Conservation (phyloP, 2,888 invertebrate species). For the Nysson spinosus region DNA sequence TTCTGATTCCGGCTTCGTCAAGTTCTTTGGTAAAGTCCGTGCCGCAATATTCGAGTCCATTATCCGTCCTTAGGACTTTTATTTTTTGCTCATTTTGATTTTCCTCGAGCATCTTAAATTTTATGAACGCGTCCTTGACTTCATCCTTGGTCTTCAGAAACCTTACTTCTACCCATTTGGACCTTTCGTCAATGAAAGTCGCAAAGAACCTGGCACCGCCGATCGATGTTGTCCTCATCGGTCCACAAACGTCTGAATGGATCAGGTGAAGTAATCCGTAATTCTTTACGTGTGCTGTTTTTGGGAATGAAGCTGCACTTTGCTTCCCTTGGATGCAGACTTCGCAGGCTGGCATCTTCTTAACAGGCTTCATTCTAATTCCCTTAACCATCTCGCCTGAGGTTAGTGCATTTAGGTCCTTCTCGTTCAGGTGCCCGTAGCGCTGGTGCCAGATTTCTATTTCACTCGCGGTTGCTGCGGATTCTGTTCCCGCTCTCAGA, state of each 20-base stretch:
- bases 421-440: conserved; percentile 1
- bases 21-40: neutral
- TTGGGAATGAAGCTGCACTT: neutral
- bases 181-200: neutral
- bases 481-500: neutral
- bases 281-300: neutral
- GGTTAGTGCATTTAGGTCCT: neutral
- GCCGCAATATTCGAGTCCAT: neutral
- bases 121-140: neutral
- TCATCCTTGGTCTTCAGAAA: neutral
- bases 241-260: no score
- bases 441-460: conserved; percentile 1
- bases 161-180: neutral
- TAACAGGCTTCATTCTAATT: neutral
- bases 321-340: neutral
- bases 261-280: neutral
- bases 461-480: neutral
- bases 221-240: neutral
- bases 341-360: neutral
- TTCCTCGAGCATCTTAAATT: neutral
- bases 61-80: neutral
- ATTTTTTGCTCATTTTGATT: neutral
- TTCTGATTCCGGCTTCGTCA: neutral
- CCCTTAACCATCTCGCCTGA: neutral
- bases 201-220: neutral